Percentiles rank a stretch among this genome's conserved stretches.
Conservation (phyloP, 2,113 vertebrate genomes). For the Puffinus mauretanicus region DNA sequence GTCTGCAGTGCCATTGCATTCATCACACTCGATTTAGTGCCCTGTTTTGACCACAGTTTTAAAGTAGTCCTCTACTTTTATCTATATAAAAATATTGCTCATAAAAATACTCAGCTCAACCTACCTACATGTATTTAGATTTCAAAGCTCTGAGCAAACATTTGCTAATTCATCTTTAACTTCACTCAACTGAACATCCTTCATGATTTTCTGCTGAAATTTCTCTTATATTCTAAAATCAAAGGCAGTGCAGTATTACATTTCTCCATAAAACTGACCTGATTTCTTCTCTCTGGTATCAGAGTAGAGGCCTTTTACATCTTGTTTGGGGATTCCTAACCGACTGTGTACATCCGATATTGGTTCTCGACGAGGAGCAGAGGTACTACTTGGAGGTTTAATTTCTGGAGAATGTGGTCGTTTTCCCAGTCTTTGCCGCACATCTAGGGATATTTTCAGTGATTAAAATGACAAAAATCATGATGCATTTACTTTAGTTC, state of each 20-base stretch:
- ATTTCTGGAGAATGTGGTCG: slow-evolving; percentile 86
- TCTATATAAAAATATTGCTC: neutral
- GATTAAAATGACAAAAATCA: neutral
- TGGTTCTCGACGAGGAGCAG: slow-evolving; percentile 80
- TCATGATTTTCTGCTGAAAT: neutral
- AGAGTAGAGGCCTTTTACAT: slow-evolving; percentile 78
- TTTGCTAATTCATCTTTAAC: neutral
- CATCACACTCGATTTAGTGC: neutral
- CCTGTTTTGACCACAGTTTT: neutral
- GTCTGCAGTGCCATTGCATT: neutral
- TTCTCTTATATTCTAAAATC: neutral
- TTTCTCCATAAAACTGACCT: slow-evolving; percentile 69
- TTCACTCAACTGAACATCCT: neutral
- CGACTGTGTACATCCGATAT: slow-evolving; percentile 91
- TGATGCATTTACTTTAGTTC: neutral
- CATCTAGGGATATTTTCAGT: slow-evolving; percentile 74
- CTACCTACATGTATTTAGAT: neutral
- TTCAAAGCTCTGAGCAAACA: neutral
- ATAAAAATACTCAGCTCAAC: neutral
- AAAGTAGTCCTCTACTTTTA: neutral
- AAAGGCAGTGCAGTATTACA: neutral
- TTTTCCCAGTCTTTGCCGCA: slow-evolving; percentile 91
- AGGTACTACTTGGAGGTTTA: slow-evolving; percentile 64
- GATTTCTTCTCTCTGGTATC: slow-evolving; percentile 89
- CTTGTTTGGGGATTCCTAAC: slow-evolving; percentile 85